Base-by-base conservation (phyloP, 2,113 vertebrate genomes). In the Cryptomyrus ogoouensis region DNA sequence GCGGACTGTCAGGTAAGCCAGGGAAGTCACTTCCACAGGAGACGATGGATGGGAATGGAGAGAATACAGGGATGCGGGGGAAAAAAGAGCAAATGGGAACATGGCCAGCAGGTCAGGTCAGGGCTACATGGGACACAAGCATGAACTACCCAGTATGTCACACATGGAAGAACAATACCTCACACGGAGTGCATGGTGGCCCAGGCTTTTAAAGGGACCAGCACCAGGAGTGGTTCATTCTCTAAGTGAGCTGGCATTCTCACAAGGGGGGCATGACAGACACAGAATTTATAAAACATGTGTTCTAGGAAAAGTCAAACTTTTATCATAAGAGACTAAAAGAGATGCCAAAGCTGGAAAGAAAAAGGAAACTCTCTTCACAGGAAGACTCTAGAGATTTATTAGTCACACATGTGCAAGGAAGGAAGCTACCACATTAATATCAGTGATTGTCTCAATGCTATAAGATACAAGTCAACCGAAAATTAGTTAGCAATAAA, bases 401-500 rank as follows among this genome's bases (percentile, higher is more conserved):
- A 89, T 89, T 84, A 84, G 77, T 56, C 77, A 89, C 58, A 46
- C 83, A 80, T 35, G 53, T 58, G 80, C 53, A 27, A 39, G 58
- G 66, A 50, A 90, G 91, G 93, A 90, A 88, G 90, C 17, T 27
- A 39, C 56, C 44, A 27, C 44, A 44, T 70, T 66, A 90, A 85
- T n/a, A 90, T 84, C 83, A 90, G 66, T 89, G 93, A 92, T 87
- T 88, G 89, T 93, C 91, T 91, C 91, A 92, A 89, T 87, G 89
- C 90, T 88, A 62, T 89, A 86, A 50, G 92, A 93, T 92, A 93
- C 91, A 58, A 91, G 47, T 58, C 88, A 86, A 92, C 93, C 89
- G 87, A 88, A 91, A 92, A 94, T 95, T 53, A 92, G 93, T 90
- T 93, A 92, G 91, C 91, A 91, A 89, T 83, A 49, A 49, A 91